phyloP scores from a whole-genome alignment of 2,888 invertebrate genomes.

The Penaeus monodon region DNA sequence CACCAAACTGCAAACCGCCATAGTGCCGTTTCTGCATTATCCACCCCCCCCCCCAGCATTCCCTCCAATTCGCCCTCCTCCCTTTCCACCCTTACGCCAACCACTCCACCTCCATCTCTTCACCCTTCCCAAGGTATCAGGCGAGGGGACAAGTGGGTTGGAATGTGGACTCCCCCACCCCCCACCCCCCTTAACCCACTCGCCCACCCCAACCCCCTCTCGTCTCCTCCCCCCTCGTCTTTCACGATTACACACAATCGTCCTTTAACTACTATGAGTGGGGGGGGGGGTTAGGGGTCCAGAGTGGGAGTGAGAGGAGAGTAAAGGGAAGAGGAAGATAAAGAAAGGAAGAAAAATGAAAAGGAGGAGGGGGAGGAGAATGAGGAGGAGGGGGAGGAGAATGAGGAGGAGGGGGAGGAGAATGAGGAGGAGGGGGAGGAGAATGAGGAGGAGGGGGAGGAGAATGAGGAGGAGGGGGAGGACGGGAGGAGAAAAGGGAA shows the following conservation, averaged over 20 bases:
- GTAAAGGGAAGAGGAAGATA: too few species aligned
- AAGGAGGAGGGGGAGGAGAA: too few species aligned
- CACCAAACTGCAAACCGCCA: too few species aligned
- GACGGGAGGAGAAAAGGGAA: neutral
- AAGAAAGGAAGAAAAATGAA: neutral
- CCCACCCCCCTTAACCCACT: too few species aligned
- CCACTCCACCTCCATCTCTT: too few species aligned
- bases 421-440: neutral
- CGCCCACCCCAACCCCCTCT: too few species aligned
- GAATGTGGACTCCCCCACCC: constrained; percentile 13
- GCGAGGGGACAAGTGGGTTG: neutral
- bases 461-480: neutral
- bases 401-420: neutral
- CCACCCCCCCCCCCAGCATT: too few species aligned
- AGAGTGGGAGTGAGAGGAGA: neutral
- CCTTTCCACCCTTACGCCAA: too few species aligned
- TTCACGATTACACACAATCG: constrained; percentile 27
- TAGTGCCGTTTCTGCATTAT: too few species aligned
- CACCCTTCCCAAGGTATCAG: too few species aligned
- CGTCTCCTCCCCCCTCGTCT: neutral
- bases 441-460: neutral
- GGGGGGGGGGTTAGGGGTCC: neutral
- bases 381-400: neutral
- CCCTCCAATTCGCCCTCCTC: too few species aligned
- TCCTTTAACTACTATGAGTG: constrained; percentile 10